phyloP scores from a whole-genome alignment of 2,888 invertebrate species.

The Anarsia innoxiella region DNA sequence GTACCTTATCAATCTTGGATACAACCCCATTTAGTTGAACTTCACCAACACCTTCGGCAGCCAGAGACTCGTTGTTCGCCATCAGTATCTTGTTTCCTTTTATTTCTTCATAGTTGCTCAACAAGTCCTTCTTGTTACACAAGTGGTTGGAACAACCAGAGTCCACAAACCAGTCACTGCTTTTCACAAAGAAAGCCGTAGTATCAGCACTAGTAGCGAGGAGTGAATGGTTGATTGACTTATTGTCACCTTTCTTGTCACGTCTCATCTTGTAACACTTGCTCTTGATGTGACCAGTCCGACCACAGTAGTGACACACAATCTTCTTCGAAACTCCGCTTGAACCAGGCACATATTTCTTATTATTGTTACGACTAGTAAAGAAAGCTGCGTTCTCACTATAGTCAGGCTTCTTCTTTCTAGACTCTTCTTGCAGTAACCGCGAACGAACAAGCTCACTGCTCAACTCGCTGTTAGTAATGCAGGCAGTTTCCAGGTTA shows the following conservation, averaged over 20 bases:
- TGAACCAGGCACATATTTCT: background rate
- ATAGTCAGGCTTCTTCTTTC: background rate
- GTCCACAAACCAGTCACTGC: background rate
- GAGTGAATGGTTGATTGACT: background rate
- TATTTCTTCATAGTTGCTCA: background rate
- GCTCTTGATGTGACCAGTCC: background rate
- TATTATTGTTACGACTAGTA: background rate
- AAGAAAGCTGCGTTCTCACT: background rate
- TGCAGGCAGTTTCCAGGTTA: constrained; percentile 1
- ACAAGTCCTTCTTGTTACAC: background rate
- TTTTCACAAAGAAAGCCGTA: background rate
- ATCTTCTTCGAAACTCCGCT: background rate
- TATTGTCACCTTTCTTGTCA: constrained; percentile 5
- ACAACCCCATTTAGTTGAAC: background rate
- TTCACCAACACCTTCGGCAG: background rate
- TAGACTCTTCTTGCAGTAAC: constrained; percentile 1
- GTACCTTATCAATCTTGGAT: constrained; percentile 6
- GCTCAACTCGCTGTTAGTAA: background rate
- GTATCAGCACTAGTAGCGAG: background rate
- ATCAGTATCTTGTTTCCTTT: background rate
- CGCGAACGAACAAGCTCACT: constrained; percentile 1
- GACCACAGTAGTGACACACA: background rate
- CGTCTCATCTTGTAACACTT: background rate
- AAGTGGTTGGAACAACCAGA: background rate
- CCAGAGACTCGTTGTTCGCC: background rate